Evolutionary conservation across 2,888 invertebrate species (phyloP), one percentile per base, ranked within the genome.

Genomic region (Agrotis puta): DNA sequence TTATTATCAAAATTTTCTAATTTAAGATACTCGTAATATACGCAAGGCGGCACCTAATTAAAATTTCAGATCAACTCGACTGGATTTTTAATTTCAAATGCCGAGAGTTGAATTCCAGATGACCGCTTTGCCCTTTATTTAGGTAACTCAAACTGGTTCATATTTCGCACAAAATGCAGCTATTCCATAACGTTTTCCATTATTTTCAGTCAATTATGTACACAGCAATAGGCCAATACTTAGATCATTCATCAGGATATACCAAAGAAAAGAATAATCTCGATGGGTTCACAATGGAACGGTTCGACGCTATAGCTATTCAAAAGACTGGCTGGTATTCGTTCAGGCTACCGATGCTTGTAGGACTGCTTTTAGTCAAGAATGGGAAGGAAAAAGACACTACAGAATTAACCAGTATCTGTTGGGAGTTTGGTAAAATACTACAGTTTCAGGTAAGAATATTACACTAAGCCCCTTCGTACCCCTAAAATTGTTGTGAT

Each of bases 371-470:
- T 16, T n/a, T 79, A 47, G 59, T 79, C 20, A 51, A 57, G 7
- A 73, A 79, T 33, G 61, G 61, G 0, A 73, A 57, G 33, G 39
- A 64, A 22, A 79, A 24, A 61, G 50, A 61, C 24, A 61, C 33
- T 1, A 24, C 45, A n/a, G 64, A 79, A 20, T n/a, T 56, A 33
- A 27, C n/a, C n/a, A 18, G 24, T 22, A 72, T 76, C 6, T 72
- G 79, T 39, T 57, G 20, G 18, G 79, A 79, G 11, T 50, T 76
- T 13, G 75, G 79, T 11, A 79, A 64, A 64, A 47, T 78, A 59
- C 18, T 75, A 16, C 75, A 75, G 61, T n/a, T 56, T 47, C 75
- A 75, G 79, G 75, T 75, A 59, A 54, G 18, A 22, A 43, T 22
- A 18, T 43, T 24, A 18, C 3, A 71, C 18, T n/a, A n/a, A n/a